Base-by-base conservation (phyloP, 2,113 vertebrate species). In the Scalopus aquaticus region DNA sequence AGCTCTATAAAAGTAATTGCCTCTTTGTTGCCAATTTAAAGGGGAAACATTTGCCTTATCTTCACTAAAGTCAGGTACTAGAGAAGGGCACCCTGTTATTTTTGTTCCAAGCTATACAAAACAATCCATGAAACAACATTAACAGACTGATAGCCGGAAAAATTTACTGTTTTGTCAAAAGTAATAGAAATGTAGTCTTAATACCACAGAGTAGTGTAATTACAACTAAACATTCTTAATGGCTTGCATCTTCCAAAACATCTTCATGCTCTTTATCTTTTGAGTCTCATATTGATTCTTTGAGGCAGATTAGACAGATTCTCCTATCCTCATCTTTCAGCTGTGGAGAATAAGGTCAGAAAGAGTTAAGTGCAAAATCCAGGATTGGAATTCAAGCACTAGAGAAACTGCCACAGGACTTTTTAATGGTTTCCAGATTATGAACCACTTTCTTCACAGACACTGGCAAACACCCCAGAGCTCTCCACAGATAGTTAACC, bases 141-240 rank as follows among this genome's bases (percentile, higher is more conserved):
- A 24, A 73, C 37, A 42, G 44, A 26, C 26, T 35, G 35, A 32
- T 13, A 91, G 28, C 28, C 24, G 62, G 30, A 67, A 69, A 72
- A 10, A n/a, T 91, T 72, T 82, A 37, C 32, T 78, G 26, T 42
- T 83, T n/a, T 90, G 24, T 94, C 83, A 95, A 67, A 91, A 93
- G 32, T 42, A 89, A 37, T 16, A 20, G 42, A 37, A 69, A 44
- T 86, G 86, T 73, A 90, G 32, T 76, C 24, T 60, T 67, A 30
- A 51, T 56, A 74, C 37, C 60, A 60, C 22, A 60, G 20, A 81
- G 3, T 56, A 46, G 73, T 22, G 17, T 64, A 62, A 58, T 58
- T 46, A 46, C 11, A 39, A 77, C 22, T 35, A 91, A 42, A 30
- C 5, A 65, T 70, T 88, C 54, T n/a, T 17, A 42, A 79, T 44